Percentiles rank a stretch among this genome's conserved stretches.
Conservation (phyloP, 2,113 vertebrate genomes). For the Ginglymostoma cirratum region DNA sequence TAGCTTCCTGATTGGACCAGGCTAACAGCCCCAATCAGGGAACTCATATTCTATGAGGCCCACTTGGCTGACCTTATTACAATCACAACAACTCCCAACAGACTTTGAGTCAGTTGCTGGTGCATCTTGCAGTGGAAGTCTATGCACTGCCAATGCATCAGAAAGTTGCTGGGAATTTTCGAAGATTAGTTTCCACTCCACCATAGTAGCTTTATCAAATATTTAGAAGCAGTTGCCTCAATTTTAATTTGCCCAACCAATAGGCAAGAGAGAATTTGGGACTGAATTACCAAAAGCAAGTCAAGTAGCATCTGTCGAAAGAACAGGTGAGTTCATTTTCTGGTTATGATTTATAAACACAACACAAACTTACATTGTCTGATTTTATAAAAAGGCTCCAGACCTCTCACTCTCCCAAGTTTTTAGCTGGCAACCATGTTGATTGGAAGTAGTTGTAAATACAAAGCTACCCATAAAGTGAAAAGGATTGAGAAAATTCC, state of each 20-base stretch:
- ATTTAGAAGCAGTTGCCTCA: neutral
- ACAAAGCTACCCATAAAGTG: neutral
- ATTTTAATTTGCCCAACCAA: neutral
- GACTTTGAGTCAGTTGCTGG: too few species aligned
- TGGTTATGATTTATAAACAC: neutral
- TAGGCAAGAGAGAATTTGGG: neutral
- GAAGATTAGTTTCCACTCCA: neutral
- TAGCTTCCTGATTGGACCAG: too few species aligned
- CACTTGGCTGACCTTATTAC: too few species aligned
- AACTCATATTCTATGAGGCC: too few species aligned
- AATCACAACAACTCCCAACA: too few species aligned
- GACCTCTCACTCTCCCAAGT: neutral
- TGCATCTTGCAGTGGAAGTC: too few species aligned
- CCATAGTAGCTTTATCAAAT: neutral
- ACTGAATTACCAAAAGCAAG: neutral
- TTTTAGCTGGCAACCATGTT: neutral
- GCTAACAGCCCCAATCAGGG: too few species aligned
- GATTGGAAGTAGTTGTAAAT: neutral
- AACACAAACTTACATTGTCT: neutral
- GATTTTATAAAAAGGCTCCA: neutral
- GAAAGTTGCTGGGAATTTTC: neutral
- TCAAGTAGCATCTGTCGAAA: neutral
- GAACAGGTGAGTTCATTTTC: neutral
- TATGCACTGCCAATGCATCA: too few species aligned
- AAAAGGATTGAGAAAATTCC: neutral